These are phyloP conservation scores for Calliscelio sp. DNA, from an alignment of 2,888 invertebrate species.

Conservation along the genomic window DNA sequence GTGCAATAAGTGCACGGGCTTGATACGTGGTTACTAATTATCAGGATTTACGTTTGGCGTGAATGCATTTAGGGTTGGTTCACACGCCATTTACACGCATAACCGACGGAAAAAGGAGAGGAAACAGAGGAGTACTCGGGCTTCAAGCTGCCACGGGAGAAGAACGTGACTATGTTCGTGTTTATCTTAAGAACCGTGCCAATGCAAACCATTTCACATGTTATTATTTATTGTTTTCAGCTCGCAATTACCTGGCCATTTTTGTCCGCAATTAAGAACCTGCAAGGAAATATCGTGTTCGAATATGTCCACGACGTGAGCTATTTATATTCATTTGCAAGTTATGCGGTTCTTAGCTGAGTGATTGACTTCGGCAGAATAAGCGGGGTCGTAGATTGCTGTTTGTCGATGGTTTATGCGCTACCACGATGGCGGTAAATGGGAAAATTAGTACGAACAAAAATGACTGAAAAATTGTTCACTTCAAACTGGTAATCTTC, in stretches of 20 bases:
- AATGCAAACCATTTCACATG: slow-evolving; percentile 40
- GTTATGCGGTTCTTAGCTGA: slow-evolving; percentile 1
- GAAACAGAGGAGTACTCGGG: slow-evolving; percentile 41
- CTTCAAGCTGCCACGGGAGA: too few species aligned
- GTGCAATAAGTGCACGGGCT: slow-evolving; percentile 79
- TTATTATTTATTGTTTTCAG: slow-evolving; percentile 64
- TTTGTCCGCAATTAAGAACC: slow-evolving; percentile 53
- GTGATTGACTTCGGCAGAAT: not conserved
- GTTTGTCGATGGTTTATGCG: too few species aligned
- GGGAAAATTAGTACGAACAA: too few species aligned
- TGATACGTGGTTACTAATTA: slow-evolving; percentile 83
- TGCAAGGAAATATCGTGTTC: slow-evolving; percentile 33
- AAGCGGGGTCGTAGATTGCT: not conserved
- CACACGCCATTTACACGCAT: slow-evolving; percentile 70
- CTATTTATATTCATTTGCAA: slow-evolving; percentile 43
- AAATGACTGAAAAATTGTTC: too few species aligned
- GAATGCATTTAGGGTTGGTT: slow-evolving; percentile 70
- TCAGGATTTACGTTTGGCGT: slow-evolving; percentile 77
- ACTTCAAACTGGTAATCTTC: too few species aligned
- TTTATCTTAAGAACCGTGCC: slow-evolving; percentile 54
- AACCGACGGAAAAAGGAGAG: slow-evolving; percentile 44
- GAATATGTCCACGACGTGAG: slow-evolving; percentile 36
- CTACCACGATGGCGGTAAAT: too few species aligned
- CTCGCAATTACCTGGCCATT: slow-evolving; percentile 47
- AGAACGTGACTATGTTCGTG: slow-evolving; percentile 53